These are phyloP conservation scores for Athrips mouffetella DNA, from an alignment of 2,888 invertebrate genomes.

Conservation along the genomic window DNA sequence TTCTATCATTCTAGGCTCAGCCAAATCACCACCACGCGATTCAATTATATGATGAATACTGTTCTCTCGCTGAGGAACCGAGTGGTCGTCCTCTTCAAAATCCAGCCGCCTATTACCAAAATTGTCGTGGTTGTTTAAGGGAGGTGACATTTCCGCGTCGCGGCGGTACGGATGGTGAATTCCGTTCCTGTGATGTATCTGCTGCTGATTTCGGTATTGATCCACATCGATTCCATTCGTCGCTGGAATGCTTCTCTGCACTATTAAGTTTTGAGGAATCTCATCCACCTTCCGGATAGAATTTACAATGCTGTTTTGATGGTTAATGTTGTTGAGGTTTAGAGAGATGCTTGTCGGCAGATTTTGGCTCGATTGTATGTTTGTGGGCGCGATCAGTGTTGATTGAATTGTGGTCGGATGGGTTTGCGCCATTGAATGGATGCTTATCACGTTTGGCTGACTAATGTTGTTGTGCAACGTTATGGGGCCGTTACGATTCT, in stretches of 20 bases:
- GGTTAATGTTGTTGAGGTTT: conserved; percentile 41
- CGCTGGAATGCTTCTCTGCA: conserved; percentile 48
- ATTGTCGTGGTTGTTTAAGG: conserved; percentile 55
- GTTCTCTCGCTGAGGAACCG: conserved; percentile 46
- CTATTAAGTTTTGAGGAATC: conserved; percentile 59
- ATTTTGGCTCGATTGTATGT: conserved; percentile 46
- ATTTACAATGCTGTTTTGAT: conserved; percentile 54
- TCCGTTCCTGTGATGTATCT: conserved; percentile 54
- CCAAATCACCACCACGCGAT: conserved; percentile 47
- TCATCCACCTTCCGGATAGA: conserved; percentile 52
- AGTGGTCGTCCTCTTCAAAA: conserved; percentile 64
- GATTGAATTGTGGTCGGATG: conserved; percentile 31
- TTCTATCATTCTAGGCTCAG: conserved; percentile 56
- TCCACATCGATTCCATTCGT: conserved; percentile 69
- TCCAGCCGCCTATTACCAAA: conserved; percentile 63
- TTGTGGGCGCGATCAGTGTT: conserved; percentile 41
- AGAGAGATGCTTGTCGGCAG: conserved; percentile 57
- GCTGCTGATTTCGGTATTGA: conserved; percentile 40
- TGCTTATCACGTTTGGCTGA: conserved; percentile 52
- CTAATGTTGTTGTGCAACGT: conserved; percentile 50
- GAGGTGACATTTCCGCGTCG: conserved; percentile 51
- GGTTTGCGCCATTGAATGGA: conserved; percentile 49
- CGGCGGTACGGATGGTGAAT: conserved; percentile 57
- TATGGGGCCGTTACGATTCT: conserved; percentile 60
- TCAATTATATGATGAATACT: conserved; percentile 47